Evolutionary conservation across 2,797 vertebrate species (phyloP).

Genomic region (Heterohyrax brucei): DNA sequence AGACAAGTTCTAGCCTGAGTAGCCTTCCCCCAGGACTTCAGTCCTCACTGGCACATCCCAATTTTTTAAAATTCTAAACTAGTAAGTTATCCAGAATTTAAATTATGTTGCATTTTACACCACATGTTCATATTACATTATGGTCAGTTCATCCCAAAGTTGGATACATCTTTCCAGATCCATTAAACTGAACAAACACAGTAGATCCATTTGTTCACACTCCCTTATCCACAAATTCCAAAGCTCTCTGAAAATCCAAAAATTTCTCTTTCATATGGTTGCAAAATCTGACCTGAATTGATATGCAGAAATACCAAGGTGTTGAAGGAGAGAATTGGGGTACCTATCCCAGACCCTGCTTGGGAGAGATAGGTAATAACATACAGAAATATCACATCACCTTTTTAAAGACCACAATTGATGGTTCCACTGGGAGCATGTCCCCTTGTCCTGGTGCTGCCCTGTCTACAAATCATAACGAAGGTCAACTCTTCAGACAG

Average conservation of each 20-base stretch:
- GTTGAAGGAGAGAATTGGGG: not conserved
- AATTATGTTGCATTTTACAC: constrained; percentile 17
- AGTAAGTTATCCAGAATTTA: constrained; percentile 17
- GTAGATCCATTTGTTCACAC: not conserved
- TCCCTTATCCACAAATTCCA: constrained; percentile 54
- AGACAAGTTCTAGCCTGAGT: not conserved
- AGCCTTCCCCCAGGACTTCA: not conserved
- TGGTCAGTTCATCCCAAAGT: constrained; percentile 12
- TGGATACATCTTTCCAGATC: constrained; percentile 48
- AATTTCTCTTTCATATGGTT: not conserved
- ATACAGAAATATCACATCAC: not conserved
- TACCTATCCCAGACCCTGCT: not conserved
- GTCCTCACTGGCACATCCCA: not conserved
- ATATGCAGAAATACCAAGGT: constrained; percentile 12
- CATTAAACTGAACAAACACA: constrained; percentile 30
- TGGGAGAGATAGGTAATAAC: constrained; percentile 4
- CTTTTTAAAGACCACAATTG: no score
- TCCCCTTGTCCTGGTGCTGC: no score
- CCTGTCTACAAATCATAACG: no score
- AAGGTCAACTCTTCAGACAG: no score
- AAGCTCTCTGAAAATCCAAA: constrained; percentile 53
- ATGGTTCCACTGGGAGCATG: no score
- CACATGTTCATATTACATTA: constrained; percentile 39
- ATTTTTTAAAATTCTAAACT: constrained; percentile 64
- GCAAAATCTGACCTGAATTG: constrained; percentile 41